Base-by-base conservation (phyloP, 2,797 vertebrate genomes). In the Cetoscarus ocellatus region DNA sequence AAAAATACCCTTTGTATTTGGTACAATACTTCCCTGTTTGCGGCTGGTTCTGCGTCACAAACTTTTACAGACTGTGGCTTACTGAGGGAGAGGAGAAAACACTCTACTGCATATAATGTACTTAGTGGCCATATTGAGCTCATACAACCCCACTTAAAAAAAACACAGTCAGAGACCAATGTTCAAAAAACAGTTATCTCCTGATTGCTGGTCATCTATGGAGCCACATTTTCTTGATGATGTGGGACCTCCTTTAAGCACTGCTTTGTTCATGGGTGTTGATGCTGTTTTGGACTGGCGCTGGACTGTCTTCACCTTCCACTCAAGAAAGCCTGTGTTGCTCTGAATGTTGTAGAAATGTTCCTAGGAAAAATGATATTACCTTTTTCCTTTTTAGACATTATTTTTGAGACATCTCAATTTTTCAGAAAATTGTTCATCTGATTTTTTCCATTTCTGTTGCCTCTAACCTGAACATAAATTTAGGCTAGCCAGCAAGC, bases 301-400 rank as follows among this genome's bases (percentile, higher is more conserved):
- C 39, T 79, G 71, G 14, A 78, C 49, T 14, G 70, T 72, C 54
- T 79, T 82, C 1, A 78, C 7, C 70, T 6, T 45, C 34, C 76
- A 69, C 44, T 73, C 49, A 61, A 73, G 50, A 65, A 64, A 73
- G n/a, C 60, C 18, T 64, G 17, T 64, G 50, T 73, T 69, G 70
- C 55, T 70, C 45, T 78, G 48, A 17, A 7, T 53, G 39, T 44
- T 19, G 3, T 44, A 63, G 3, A 63, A 53, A 3, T 53, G 39
- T 43, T 53, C 49, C 49, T 52, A 7, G 12, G 11, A n/a, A n/a
- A 17, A 49, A 49, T 18, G 17, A 18, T 47, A n/a, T 48, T 6
- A 17, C n/a, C 17, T 18, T 18, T 49, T 18, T 1, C 18, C 10
- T 18, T 10, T 19, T 56, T 17, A 48, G 8, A 4, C 15, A 17